These are phyloP conservation scores for Fistularia tabacaria DNA, from an alignment of 2,797 vertebrate species.

Conservation along the genomic window DNA sequence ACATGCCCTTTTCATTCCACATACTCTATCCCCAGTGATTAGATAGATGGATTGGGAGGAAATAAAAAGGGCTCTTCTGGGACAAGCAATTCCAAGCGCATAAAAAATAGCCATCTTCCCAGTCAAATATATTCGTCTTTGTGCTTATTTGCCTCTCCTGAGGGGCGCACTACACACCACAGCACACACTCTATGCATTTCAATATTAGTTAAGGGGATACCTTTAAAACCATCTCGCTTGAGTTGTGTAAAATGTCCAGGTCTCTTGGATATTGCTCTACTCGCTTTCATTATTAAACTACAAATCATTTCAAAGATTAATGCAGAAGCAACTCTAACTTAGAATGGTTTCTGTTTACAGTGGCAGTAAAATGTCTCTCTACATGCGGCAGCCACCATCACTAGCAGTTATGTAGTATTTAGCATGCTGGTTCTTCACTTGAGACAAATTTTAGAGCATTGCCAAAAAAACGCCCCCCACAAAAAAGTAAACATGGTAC, in stretches of 20 bases:
- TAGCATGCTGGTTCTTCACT: too few species aligned
- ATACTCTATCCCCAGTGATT: conserved; percentile 45
- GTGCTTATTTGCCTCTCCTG: conserved; percentile 49
- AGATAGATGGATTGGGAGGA: conserved; percentile 24
- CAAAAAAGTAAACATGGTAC: conserved; percentile 6
- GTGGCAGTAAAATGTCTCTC: conserved; percentile 48
- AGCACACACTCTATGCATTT: conserved; percentile 53
- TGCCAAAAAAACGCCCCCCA: conserved; percentile 30
- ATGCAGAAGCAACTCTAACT: conserved; percentile 55
- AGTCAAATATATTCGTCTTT: conserved; percentile 50
- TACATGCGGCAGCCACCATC: conserved; percentile 25
- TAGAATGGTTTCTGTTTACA: conserved; percentile 41
- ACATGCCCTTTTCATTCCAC: conserved; percentile 36
- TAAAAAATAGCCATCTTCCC: conserved; percentile 36
- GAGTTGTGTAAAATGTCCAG: conserved; percentile 57
- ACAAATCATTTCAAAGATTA: conserved; percentile 63
- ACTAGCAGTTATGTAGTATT: conserved; percentile 34
- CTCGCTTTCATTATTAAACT: conserved; percentile 71
- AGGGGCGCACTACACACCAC: conserved; percentile 26
- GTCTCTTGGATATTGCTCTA: conserved; percentile 56
- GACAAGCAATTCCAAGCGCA: conserved; percentile 45
- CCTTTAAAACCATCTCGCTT: conserved; percentile 56
- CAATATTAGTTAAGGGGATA: conserved; percentile 56
- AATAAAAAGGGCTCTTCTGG: conserved; percentile 42
- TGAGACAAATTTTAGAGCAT: background rate